phyloP scores from a whole-genome alignment of 1,140 invertebrate species.

The Orchestia grillus region DNA sequence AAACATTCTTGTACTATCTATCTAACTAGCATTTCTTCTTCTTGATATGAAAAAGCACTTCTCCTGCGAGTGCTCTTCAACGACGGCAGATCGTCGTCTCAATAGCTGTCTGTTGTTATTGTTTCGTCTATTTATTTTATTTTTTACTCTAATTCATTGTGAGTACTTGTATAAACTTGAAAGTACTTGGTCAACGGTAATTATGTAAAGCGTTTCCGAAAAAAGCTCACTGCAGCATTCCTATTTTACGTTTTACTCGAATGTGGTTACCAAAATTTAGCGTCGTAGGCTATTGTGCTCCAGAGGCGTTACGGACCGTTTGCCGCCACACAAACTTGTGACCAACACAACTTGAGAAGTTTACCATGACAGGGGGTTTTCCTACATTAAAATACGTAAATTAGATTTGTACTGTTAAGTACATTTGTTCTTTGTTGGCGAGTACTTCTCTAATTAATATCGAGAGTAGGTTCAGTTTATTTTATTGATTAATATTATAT shows the following conservation, averaged over 20 bases:
- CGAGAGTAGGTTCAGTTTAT: background rate
- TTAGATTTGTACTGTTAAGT: background rate
- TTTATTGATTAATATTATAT: background rate
- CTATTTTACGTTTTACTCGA: background rate
- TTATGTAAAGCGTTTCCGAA: too few relatives aligned
- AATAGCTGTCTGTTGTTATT: background rate
- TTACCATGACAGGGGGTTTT: background rate
- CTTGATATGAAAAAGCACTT: background rate
- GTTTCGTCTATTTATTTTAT: background rate
- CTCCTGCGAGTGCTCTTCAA: background rate
- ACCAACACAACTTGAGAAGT: background rate
- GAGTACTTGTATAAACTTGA: background rate
- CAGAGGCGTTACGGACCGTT: background rate
- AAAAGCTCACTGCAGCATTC: too few relatives aligned
- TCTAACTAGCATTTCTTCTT: background rate
- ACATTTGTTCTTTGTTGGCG: background rate
- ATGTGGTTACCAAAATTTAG: background rate
- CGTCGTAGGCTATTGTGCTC: background rate
- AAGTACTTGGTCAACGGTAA: too few relatives aligned
- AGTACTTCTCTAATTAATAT: background rate
- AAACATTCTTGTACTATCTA: background rate
- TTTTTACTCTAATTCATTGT: background rate
- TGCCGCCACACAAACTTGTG: background rate
- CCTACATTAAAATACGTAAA: background rate
- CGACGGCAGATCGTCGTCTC: background rate